Percentiles rank a stretch among this genome's conserved stretches.
Conservation (phyloP, 2,113 vertebrate species). For the Microcebus griseorufus region DNA sequence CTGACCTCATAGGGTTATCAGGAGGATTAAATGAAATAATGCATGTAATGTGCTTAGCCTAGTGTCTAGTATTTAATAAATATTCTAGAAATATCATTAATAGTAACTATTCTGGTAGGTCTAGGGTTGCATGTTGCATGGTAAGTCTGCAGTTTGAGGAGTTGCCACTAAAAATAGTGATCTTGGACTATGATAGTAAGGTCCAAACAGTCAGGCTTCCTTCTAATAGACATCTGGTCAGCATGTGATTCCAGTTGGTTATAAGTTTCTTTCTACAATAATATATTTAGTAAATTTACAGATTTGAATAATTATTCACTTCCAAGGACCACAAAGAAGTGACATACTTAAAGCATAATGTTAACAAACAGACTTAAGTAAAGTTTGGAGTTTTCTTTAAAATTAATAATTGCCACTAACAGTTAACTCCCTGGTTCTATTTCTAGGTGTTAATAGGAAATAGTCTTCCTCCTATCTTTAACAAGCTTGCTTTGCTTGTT, state of each 20-base stretch:
- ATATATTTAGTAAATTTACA: slow-evolving; percentile 24
- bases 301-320: slow-evolving; percentile 18
- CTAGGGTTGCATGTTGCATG: not conserved
- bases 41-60: not conserved
- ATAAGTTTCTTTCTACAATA: not conserved
- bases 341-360: slow-evolving; percentile 3
- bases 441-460: slow-evolving; percentile 5
- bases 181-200: not conserved
- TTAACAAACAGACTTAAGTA: slow-evolving; percentile 31
- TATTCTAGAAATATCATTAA: not conserved
- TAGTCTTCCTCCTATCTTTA: not conserved
- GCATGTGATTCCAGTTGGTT: not conserved
- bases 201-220: not conserved
- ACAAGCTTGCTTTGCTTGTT: slow-evolving; percentile 25
- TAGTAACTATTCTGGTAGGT: not conserved
- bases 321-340: not conserved
- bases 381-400: slow-evolving; percentile 32
- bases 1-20: not conserved
- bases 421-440: slow-evolving; percentile 11
- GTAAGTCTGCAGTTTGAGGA: not conserved
- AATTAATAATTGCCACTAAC: not conserved
- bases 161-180: not conserved
- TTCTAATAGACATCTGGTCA: slow-evolving; percentile 8
- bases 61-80: not conserved
- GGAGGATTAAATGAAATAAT: slow-evolving; percentile 25